Evolutionary conservation across 2,888 invertebrate species (phyloP).

Genomic region (Stomorhina lunata): DNA sequence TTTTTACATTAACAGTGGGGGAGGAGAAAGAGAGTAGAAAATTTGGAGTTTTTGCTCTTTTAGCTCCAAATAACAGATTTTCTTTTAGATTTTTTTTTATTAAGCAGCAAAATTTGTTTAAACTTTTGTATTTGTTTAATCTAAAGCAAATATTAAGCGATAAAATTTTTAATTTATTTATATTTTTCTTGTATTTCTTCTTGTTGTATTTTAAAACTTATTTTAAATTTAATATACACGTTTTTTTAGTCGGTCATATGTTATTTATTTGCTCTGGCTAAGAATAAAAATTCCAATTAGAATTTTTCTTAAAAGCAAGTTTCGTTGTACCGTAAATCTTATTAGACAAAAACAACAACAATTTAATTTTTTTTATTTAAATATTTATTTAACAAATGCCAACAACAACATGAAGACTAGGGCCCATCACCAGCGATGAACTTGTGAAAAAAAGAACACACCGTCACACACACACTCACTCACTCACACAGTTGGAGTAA

Average conservation of each 20-base stretch:
- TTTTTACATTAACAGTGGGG: neutral
- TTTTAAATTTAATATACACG: too few species aligned
- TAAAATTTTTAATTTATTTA: too few species aligned
- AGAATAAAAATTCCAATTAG: neutral
- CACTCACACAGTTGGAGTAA: too few species aligned
- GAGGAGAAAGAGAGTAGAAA: neutral
- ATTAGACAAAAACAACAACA: conserved; percentile 4
- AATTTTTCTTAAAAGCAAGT: neutral
- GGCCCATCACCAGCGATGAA: neutral
- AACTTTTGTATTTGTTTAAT: too few species aligned
- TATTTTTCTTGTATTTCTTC: too few species aligned
- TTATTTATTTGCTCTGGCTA: neutral
- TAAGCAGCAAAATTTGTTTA: neutral
- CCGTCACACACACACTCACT: conserved; percentile 59
- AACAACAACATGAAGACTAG: neutral
- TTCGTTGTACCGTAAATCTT: neutral
- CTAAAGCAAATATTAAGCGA: too few species aligned
- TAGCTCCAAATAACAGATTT: neutral
- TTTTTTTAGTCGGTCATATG: neutral
- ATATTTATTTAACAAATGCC: neutral
- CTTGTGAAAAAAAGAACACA: conserved; percentile 33
- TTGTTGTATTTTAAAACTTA: too few species aligned
- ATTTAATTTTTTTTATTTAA: conserved; percentile 2
- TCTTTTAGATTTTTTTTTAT: neutral
- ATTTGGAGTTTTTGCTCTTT: conserved; percentile 10